Evolutionary conservation across 2,888 invertebrate genomes (phyloP).

Genomic region (Leptinotarsa rubiginosa): DNA sequence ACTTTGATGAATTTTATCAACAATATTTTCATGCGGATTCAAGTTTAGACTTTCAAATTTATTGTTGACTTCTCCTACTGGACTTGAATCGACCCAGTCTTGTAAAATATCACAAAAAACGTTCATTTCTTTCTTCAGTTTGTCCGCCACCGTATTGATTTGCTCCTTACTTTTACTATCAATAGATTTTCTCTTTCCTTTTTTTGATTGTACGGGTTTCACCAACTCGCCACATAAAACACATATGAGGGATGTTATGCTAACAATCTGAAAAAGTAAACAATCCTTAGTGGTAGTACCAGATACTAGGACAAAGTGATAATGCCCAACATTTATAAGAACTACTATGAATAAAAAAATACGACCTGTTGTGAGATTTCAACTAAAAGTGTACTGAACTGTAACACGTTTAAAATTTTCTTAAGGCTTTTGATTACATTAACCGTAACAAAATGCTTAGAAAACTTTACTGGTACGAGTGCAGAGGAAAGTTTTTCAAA

Average conservation of each 20-base stretch:
- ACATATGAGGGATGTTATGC: slow-evolving; percentile 70
- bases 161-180: slow-evolving; percentile 67
- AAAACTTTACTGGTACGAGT: no score
- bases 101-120: slow-evolving; percentile 66
- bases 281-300: neutral
- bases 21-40: slow-evolving; percentile 66
- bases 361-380: no score
- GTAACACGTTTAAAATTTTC: no score
- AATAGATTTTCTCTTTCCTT: slow-evolving; percentile 70
- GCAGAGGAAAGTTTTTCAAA: no score
- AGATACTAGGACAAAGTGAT: neutral
- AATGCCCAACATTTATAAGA: no score
- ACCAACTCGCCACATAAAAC: slow-evolving; percentile 70
- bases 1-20: slow-evolving; percentile 67
- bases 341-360: no score
- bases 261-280: slow-evolving; percentile 69
- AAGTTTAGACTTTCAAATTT: slow-evolving; percentile 65
- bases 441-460: no score
- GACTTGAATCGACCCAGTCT: slow-evolving; percentile 64
- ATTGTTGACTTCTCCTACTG: slow-evolving; percentile 62
- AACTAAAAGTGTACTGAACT: no score
- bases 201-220: slow-evolving; percentile 69
- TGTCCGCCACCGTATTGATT: slow-evolving; percentile 51
- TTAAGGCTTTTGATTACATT: no score
- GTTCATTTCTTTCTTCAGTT: slow-evolving; percentile 60